Evolutionary conservation across 2,797 vertebrate species (phyloP).

Genomic region (Crenuchus spilurus): DNA sequence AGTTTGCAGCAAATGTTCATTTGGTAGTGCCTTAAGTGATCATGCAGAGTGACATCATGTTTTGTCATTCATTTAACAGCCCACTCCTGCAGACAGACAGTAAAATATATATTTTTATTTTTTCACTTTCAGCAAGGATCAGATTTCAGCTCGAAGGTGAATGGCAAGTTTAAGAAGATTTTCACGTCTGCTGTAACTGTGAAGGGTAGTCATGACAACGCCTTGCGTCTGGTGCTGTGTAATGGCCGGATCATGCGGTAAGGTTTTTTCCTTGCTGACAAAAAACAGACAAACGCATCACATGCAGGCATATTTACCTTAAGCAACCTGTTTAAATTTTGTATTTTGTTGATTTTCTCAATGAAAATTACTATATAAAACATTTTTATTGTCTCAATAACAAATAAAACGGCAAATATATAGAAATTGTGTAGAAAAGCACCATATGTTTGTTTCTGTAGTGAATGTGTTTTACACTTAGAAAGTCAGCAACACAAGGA

Average conservation of each 20-base stretch:
- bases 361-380: too few relatives aligned
- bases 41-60: too few relatives aligned
- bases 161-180: slow-evolving; percentile 90
- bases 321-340: too few relatives aligned
- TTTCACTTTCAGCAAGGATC: slow-evolving; percentile 73
- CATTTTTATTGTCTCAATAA: too few relatives aligned
- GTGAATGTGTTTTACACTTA: too few relatives aligned
- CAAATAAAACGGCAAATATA: too few relatives aligned
- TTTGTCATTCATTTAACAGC: background rate
- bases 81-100: background rate
- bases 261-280: slow-evolving; percentile 9
- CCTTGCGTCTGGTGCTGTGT: slow-evolving; percentile 90
- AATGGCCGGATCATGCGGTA: slow-evolving; percentile 95
- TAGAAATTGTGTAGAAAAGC: too few relatives aligned
- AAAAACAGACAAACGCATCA: background rate
- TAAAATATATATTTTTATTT: background rate
- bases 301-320: background rate
- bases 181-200: slow-evolving; percentile 87
- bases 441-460: too few relatives aligned
- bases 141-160: slow-evolving; percentile 83
- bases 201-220: slow-evolving; percentile 86
- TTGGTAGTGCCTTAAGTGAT: too few relatives aligned
- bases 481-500: too few relatives aligned
- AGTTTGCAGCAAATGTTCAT: too few relatives aligned
- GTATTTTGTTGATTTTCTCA: too few relatives aligned